Conservation (phyloP, 2,797 vertebrate species). For the Luscinia luscinia region DNA sequence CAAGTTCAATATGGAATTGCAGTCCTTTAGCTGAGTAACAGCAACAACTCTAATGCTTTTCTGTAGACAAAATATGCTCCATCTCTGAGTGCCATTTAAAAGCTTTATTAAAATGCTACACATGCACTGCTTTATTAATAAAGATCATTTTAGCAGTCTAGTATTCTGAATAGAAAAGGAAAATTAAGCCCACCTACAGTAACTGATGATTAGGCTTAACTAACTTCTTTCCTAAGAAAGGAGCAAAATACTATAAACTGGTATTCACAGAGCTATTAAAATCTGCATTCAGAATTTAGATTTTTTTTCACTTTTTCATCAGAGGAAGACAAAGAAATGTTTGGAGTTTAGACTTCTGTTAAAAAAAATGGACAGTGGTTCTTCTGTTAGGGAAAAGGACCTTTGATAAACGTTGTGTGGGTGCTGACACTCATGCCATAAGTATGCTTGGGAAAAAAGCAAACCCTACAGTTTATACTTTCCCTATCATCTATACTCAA, state of each 20-base stretch:
- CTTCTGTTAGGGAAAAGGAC: background rate
- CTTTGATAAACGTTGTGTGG: background rate
- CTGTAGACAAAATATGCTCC: background rate
- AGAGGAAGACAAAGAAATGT: background rate
- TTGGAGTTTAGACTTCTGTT: background rate
- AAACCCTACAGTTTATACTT: background rate
- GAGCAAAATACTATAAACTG: background rate
- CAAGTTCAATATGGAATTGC: background rate
- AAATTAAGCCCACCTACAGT: slow-evolving; percentile 8
- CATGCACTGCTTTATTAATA: slow-evolving; percentile 10
- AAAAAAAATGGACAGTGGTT: background rate
- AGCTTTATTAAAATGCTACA: slow-evolving; percentile 29
- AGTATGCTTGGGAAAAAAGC: background rate
- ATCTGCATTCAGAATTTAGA: background rate
- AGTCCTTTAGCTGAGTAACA: background rate
- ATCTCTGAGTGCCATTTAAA: slow-evolving; percentile 16
- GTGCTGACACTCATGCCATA: fast-evolving
- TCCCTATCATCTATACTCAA: background rate
- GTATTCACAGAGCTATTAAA: background rate
- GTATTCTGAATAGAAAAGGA: slow-evolving; percentile 34
- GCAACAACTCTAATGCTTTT: background rate
- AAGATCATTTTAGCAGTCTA: slow-evolving; percentile 21
- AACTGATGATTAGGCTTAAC: slow-evolving; percentile 17
- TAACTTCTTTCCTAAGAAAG: background rate
- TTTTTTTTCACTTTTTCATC: background rate